phyloP scores from a whole-genome alignment of 2,797 vertebrate species.

The Chloroceryle inda region DNA sequence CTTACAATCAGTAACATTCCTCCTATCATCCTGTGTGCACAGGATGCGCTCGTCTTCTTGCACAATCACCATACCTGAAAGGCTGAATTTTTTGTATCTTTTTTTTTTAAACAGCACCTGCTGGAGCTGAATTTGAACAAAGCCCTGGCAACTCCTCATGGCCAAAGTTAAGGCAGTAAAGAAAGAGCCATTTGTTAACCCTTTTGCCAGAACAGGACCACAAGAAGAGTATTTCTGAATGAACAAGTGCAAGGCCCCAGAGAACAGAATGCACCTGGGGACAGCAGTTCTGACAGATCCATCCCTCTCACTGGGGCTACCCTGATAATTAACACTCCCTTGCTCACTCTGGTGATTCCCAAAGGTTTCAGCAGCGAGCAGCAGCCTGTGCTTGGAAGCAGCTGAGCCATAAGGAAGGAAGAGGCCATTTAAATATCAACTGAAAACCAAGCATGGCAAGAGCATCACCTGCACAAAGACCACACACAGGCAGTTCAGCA shows the following conservation, averaged over 20 bases:
- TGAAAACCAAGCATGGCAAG: neutral
- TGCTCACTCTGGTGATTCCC: neutral
- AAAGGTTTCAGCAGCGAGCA: neutral
- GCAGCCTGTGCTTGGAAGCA: neutral
- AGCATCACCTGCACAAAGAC: neutral
- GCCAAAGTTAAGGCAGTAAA: neutral
- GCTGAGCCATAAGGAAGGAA: neutral
- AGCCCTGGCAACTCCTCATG: neutral
- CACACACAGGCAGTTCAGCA: neutral
- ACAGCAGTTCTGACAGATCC: neutral
- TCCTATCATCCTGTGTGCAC: rapidly evolving
- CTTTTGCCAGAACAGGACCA: neutral
- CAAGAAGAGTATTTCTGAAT: neutral
- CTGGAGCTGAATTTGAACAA: neutral
- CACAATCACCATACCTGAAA: neutral
- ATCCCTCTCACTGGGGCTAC: neutral
- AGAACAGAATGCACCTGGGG: neutral
- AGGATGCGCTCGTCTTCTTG: neutral
- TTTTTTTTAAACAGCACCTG: neutral
- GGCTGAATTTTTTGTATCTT: neutral
- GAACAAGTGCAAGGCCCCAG: neutral
- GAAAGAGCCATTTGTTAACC: neutral
- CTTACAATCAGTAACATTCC: neutral
- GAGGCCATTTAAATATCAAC: neutral
- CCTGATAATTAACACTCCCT: neutral